Evolutionary conservation across 1,140 invertebrate genomes (phyloP).

Genomic region (Nasonia longicornis): DNA sequence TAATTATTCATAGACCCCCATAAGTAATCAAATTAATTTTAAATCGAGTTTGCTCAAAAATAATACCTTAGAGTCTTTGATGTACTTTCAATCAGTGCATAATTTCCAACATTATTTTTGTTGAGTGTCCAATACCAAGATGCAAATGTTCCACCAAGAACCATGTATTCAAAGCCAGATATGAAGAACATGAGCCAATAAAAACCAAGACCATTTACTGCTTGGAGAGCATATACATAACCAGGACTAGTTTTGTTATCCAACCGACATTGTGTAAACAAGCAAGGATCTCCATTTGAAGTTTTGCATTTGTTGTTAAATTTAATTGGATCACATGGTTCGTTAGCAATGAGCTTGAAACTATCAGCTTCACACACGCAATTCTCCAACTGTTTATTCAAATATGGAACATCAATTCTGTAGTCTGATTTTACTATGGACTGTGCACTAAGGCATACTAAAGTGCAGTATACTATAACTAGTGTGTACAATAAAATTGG

Average conservation of each 20-base stretch:
- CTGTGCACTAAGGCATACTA: conserved; percentile 78
- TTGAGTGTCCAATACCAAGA: conserved; percentile 95
- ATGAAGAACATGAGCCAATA: conserved; percentile 94
- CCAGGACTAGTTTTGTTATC: conserved; percentile 67
- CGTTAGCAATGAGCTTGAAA: conserved; percentile 41
- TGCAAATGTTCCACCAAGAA: conserved; percentile 85
- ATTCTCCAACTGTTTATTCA: conserved; percentile 49
- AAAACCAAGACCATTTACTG: conserved; percentile 86
- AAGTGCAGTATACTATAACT: conserved; percentile 79
- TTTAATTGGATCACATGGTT: conserved; percentile 68
- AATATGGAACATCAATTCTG: conserved; percentile 62
- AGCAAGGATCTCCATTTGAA: conserved; percentile 57
- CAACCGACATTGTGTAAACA: conserved; percentile 71
- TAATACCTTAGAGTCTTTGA: conserved; percentile 59
- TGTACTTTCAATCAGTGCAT: conserved; percentile 79
- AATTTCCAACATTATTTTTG: conserved; percentile 84
- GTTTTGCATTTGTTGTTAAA: conserved; percentile 71
- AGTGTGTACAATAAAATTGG: conserved; percentile 86
- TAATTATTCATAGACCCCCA: background rate
- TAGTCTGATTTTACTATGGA: conserved; percentile 76
- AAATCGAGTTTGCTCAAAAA: background rate
- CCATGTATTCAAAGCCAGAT: conserved; percentile 91
- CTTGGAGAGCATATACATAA: conserved; percentile 70
- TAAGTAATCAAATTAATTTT: background rate
- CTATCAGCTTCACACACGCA: conserved; percentile 45